Percentiles rank a stretch among this genome's conserved stretches.
These are phyloP conservation scores for Loripinus fragilis DNA, from an alignment of 2,888 invertebrate species.

Conservation along the genomic window DNA sequence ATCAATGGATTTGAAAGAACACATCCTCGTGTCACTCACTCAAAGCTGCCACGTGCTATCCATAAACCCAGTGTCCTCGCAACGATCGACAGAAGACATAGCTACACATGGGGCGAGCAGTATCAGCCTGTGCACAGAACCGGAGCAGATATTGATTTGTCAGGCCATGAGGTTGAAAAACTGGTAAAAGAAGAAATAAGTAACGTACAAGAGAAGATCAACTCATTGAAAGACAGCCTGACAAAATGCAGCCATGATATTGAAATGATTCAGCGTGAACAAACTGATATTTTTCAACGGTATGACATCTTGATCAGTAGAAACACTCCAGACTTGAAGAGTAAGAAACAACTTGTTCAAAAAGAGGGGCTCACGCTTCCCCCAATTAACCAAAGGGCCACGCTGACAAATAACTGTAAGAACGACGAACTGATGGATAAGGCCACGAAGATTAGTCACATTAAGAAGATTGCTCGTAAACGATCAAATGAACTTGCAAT, in stretches of 20 bases:
- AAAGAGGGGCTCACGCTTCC: background rate
- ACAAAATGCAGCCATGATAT: background rate
- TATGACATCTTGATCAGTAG: background rate
- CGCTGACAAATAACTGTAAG: background rate
- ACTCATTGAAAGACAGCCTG: background rate
- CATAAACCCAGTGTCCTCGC: slow-evolving; percentile 3
- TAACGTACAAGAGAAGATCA: background rate
- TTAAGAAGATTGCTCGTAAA: slow-evolving; percentile 13
- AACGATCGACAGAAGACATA: background rate
- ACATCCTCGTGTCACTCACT: background rate
- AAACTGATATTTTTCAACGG: background rate
- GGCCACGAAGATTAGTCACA: background rate
- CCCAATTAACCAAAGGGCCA: background rate
- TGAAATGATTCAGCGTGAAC: slow-evolving; percentile 2
- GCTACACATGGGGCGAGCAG: background rate
- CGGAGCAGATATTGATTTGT: background rate
- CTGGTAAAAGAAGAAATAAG: background rate
- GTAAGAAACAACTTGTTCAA: background rate
- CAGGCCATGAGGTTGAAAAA: background rate
- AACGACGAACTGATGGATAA: background rate
- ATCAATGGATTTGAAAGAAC: background rate
- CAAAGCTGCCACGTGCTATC: background rate
- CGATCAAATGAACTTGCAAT: background rate
- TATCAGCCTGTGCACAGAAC: background rate
- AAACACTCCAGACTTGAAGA: background rate